These are phyloP conservation scores for Neelides folsomi DNA, from an alignment of 2,888 invertebrate genomes.

Conservation along the genomic window DNA sequence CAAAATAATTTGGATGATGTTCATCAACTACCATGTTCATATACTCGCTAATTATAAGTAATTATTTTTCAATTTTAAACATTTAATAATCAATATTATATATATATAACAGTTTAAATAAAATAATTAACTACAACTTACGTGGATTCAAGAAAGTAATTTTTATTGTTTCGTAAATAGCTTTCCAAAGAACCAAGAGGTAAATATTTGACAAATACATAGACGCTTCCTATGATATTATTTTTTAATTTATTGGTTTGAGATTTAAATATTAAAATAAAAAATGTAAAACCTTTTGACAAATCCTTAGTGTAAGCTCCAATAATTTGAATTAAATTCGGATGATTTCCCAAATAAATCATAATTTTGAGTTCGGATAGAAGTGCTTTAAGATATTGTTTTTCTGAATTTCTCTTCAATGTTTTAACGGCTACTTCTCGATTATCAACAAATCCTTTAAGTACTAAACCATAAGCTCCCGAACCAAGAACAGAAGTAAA, in stretches of 20 bases:
- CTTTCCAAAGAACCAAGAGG: slow-evolving; percentile 4
- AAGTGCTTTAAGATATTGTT: slow-evolving; percentile 7
- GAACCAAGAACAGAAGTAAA: slow-evolving; percentile 3
- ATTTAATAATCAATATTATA: not conserved
- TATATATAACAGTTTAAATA: not conserved
- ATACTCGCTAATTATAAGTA: not conserved
- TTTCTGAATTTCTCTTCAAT: slow-evolving; percentile 4
- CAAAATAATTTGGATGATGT: not conserved
- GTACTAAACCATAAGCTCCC: slow-evolving; percentile 9
- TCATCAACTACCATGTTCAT: not conserved
- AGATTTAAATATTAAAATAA: too few relatives aligned
- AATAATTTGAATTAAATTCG: slow-evolving; percentile 5
- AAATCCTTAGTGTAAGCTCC: slow-evolving; percentile 8
- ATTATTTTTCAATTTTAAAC: slow-evolving; percentile 1
- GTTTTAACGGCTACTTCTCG: slow-evolving; percentile 8
- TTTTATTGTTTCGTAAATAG: slow-evolving; percentile 2
- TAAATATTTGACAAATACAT: slow-evolving; percentile 8
- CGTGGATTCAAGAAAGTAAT: not conserved
- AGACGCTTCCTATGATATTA: slow-evolving; percentile 4
- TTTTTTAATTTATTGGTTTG: too few relatives aligned
- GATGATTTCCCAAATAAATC: slow-evolving; percentile 8
- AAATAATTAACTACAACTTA: not conserved
- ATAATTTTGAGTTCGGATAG: slow-evolving; percentile 10
- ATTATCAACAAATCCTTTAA: not conserved
- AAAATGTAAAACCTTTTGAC: not conserved